These are phyloP conservation scores for Dipus sagitta DNA, from an alignment of 2,797 vertebrate species.

Conservation along the genomic window DNA sequence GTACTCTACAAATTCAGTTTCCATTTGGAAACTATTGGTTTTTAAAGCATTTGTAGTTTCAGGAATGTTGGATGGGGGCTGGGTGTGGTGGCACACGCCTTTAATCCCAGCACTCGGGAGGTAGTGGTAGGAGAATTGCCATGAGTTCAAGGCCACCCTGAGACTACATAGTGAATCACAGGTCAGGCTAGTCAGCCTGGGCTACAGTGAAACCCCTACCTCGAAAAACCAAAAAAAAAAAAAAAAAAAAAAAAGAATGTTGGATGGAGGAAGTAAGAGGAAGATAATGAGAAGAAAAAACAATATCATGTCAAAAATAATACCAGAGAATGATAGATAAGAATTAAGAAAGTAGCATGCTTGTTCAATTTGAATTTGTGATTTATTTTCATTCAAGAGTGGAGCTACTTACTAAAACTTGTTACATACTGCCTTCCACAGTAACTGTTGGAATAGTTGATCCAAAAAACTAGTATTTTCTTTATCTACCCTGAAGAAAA, in stretches of 20 bases:
- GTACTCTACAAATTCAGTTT: conserved; percentile 35
- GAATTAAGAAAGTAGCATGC: neutral
- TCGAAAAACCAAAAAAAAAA: no score
- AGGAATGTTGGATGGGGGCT: neutral
- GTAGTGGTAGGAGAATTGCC: no score
- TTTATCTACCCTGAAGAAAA: neutral
- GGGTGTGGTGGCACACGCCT: no score
- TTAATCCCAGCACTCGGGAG: no score
- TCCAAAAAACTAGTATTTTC: neutral
- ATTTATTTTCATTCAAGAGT: neutral
- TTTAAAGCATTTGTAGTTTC: conserved; percentile 43
- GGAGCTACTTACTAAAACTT: neutral
- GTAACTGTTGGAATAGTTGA: neutral
- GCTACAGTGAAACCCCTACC: no score
- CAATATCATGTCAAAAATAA: neutral
- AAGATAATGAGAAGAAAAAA: neutral
- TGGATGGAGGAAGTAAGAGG: neutral
- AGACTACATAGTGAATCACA: no score
- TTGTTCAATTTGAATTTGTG: conserved; percentile 12
- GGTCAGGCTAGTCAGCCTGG: no score
- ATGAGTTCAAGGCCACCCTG: no score
- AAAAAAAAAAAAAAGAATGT: neutral
- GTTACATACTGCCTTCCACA: neutral
- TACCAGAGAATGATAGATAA: neutral
- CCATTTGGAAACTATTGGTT: neutral